These are phyloP conservation scores for Drosophila erecta DNA, from an alignment of 1,140 invertebrate genomes.

Conservation along the genomic window DNA sequence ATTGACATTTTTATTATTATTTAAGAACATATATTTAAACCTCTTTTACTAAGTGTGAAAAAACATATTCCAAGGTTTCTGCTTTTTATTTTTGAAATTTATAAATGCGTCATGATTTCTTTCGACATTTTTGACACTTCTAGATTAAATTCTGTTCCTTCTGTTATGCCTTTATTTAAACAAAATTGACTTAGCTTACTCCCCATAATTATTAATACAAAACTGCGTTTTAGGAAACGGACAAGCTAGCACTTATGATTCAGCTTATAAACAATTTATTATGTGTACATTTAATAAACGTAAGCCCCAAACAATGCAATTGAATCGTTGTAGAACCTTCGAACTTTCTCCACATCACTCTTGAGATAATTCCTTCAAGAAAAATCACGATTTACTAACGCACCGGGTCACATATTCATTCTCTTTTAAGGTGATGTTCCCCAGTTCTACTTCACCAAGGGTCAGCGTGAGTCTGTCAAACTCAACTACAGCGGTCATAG, in stretches of 20 bases:
- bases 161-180: neutral
- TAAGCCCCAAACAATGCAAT: constrained; percentile 32
- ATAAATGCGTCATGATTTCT: neutral
- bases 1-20: neutral
- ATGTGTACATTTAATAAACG: constrained; percentile 39
- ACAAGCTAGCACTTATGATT: constrained; percentile 25
- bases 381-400: constrained; percentile 24
- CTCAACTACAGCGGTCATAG: constrained; percentile 70
- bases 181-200: neutral
- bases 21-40: neutral
- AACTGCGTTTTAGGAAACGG: constrained; percentile 9
- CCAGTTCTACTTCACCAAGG: constrained; percentile 65
- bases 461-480: constrained; percentile 74
- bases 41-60: neutral
- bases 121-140: neutral
- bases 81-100: neutral
- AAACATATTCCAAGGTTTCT: neutral
- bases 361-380: too few relatives aligned
- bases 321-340: neutral
- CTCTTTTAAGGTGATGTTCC: constrained; percentile 39
- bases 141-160: neutral
- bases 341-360: neutral
- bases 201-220: constrained; percentile 8
- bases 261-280: constrained; percentile 25
- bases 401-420: constrained; percentile 11